These are phyloP conservation scores for Paramacrobiotus metropolitanus DNA, from an alignment of 1,140 invertebrate genomes.

Conservation along the genomic window DNA sequence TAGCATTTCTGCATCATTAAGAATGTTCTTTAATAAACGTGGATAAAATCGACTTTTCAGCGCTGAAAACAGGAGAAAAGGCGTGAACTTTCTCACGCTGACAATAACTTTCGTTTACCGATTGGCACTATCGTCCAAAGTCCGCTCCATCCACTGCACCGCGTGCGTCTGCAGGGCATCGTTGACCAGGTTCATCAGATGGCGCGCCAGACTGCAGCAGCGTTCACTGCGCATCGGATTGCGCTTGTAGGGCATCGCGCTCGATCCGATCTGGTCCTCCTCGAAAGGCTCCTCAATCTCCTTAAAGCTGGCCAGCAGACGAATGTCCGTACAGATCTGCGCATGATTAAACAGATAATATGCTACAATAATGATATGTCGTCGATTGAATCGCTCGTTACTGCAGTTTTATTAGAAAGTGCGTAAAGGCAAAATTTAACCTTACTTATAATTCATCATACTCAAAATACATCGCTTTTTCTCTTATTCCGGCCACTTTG, in stretches of 20 bases:
- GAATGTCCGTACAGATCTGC: too few species aligned
- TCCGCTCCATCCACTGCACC: slow-evolving; percentile 89
- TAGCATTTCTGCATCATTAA: too few species aligned
- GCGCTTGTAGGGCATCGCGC: slow-evolving; percentile 67
- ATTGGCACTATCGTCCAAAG: slow-evolving; percentile 90
- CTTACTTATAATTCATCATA: too few species aligned
- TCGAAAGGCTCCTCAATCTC: slow-evolving; percentile 97
- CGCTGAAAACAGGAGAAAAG: background rate
- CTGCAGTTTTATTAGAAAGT: slow-evolving; percentile 57
- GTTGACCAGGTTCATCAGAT: slow-evolving; percentile 57
- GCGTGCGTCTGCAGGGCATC: slow-evolving; percentile 58
- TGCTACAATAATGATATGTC: too few species aligned
- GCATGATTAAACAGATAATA: too few species aligned
- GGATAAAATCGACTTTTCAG: too few species aligned
- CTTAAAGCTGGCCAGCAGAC: slow-evolving; percentile 70
- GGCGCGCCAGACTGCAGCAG: slow-evolving; percentile 65
- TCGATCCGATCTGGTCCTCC: slow-evolving; percentile 63
- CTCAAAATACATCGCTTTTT: too few species aligned
- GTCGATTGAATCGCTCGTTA: slow-evolving; percentile 55
- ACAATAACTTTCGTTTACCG: slow-evolving; percentile 23
- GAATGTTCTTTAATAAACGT: too few species aligned
- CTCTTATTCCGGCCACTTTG: too few species aligned
- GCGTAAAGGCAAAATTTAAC: too few species aligned
- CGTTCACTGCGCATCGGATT: slow-evolving; percentile 95
- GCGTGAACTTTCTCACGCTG: background rate